A percentile compares a stretch with the other conserved stretches of the same genome.
Conservation (phyloP, 2,113 vertebrate species). For the Lagopus leucura region DNA sequence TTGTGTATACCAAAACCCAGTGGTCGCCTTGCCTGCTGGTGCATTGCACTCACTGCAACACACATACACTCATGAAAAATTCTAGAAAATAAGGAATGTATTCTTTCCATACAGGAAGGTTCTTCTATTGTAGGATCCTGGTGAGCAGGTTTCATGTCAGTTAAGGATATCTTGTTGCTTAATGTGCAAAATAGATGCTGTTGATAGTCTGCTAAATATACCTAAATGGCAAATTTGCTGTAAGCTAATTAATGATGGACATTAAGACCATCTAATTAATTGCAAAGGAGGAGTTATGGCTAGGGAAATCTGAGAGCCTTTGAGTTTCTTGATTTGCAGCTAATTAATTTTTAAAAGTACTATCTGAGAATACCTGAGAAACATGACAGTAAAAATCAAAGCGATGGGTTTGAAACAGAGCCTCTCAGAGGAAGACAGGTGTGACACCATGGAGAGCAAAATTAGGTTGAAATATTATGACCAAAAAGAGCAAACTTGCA, state of each 20-base stretch:
- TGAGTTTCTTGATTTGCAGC: neutral
- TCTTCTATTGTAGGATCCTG: neutral
- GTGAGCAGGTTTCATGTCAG: neutral
- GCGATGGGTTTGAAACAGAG: neutral
- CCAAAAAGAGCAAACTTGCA: neutral
- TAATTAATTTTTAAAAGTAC: neutral
- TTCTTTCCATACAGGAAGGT: neutral
- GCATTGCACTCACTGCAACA: neutral
- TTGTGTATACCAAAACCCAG: neutral
- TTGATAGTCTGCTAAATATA: neutral
- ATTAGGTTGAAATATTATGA: neutral
- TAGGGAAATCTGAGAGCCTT: neutral
- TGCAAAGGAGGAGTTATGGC: neutral
- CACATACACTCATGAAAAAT: fast-evolving
- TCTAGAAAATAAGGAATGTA: neutral
- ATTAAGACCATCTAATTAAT: constrained; percentile 26
- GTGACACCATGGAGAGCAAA: neutral
- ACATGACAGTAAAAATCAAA: neutral
- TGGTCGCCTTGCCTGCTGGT: neutral
- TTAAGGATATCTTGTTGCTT: neutral
- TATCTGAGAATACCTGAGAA: neutral
- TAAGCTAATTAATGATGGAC: neutral
- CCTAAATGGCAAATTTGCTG: neutral
- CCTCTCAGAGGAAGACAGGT: neutral
- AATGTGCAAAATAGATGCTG: neutral